These are phyloP conservation scores for Tricholaema leucomelas DNA, from an alignment of 2,113 vertebrate genomes.

Conservation along the genomic window DNA sequence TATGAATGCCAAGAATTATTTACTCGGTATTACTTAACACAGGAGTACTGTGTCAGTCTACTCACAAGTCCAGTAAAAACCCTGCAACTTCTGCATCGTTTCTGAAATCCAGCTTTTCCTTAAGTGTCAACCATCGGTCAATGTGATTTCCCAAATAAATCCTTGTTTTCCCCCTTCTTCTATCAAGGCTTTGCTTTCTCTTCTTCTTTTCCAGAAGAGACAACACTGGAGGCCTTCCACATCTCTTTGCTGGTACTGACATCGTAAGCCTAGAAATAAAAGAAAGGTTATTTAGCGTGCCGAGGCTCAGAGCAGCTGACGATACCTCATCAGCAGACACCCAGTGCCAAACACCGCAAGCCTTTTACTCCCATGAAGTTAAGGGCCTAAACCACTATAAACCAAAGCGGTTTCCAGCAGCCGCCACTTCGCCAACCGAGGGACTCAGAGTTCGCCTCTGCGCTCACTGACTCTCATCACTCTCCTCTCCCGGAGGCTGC, in stretches of 20 bases:
- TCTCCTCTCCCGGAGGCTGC: neutral
- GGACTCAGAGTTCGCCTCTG: too few relatives aligned
- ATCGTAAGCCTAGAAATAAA: neutral
- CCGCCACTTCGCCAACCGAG: neutral
- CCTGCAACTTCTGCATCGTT: neutral
- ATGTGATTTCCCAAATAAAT: conserved; percentile 25
- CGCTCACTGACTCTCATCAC: neutral
- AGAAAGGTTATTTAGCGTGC: fast-evolving
- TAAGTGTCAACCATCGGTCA: neutral
- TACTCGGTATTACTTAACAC: neutral
- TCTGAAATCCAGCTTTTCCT: conserved; percentile 30
- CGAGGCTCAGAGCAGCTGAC: fast-evolving
- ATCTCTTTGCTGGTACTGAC: neutral
- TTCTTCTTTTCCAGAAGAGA: conserved; percentile 40
- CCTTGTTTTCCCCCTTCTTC: conserved; percentile 2
- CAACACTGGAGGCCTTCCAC: neutral
- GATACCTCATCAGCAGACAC: fast-evolving
- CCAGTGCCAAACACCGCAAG: fast-evolving
- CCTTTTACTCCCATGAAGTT: fast-evolving
- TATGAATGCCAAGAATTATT: neutral
- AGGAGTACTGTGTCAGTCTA: neutral
- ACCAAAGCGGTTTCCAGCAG: fast-evolving
- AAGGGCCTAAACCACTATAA: fast-evolving
- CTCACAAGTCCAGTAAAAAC: conserved; percentile 41
- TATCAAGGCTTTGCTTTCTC: conserved; percentile 26